phyloP scores from a whole-genome alignment of 2,888 invertebrate genomes.

The Drosophila meridiana region DNA sequence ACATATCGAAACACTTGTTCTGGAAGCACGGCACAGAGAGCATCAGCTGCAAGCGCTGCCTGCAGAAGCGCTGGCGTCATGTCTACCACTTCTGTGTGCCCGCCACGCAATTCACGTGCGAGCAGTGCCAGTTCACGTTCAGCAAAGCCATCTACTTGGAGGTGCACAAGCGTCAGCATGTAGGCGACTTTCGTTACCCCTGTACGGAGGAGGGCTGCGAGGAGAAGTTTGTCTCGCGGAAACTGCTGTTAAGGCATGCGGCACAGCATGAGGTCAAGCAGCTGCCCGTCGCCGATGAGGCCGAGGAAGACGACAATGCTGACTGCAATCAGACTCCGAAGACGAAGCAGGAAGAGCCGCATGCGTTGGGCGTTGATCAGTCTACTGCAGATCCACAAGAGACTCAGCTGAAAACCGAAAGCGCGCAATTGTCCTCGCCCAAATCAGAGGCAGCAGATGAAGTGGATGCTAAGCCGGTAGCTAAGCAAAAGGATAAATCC shows the following conservation, averaged over 20 bases:
- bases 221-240: conserved; percentile 93
- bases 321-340: conserved; percentile 17
- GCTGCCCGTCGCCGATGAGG: neutral
- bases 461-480: conserved; percentile 5
- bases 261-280: conserved; percentile 86
- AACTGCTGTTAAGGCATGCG: conserved; percentile 90
- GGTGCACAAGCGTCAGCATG: conserved; percentile 93
- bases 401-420: neutral
- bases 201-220: conserved; percentile 90
- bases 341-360: conserved; percentile 20
- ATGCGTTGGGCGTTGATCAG: conserved; percentile 19
- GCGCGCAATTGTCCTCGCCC: neutral
- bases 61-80: conserved; percentile 96
- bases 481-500: conserved; percentile 5
- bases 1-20: conserved; percentile 94
- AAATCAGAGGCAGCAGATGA: conserved; percentile 16
- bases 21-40: conserved; percentile 97
- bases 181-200: conserved; percentile 89
- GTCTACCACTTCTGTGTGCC: conserved; percentile 96
- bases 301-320: neutral
- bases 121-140: conserved; percentile 91
- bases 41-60: conserved; percentile 92
- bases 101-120: conserved; percentile 91
- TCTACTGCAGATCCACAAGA: conserved; percentile 13
- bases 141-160: conserved; percentile 91